Conservation (phyloP, 2,888 invertebrate genomes). For the Drosophila greeni region DNA sequence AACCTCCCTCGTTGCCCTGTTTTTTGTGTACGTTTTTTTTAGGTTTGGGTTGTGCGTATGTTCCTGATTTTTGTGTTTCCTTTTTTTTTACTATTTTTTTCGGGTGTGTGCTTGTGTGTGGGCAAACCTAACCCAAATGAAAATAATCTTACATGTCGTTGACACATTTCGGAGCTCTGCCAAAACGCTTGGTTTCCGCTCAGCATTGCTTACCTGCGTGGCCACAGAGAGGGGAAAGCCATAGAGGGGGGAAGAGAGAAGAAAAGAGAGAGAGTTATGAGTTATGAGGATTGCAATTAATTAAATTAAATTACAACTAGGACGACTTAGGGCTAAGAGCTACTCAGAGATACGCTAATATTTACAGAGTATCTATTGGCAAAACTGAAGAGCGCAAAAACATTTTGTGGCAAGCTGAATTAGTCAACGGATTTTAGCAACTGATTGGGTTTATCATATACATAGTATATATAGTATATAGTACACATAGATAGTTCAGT, state of each 20-base stretch:
- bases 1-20: conserved; percentile 17
- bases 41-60: conserved; percentile 3
- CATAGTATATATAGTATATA: not conserved
- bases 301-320: conserved; percentile 14
- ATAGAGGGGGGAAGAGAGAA: conserved; percentile 45
- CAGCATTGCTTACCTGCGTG: conserved; percentile 71
- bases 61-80: conserved; percentile 23
- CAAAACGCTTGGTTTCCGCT: conserved; percentile 60
- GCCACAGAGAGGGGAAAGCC: conserved; percentile 29
- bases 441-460: conserved; percentile 25
- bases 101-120: conserved; percentile 13
- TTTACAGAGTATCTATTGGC: conserved; percentile 41
- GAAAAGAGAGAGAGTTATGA: conserved; percentile 48
- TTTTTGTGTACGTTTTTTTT: conserved; percentile 12
- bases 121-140: conserved; percentile 44
- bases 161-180: conserved; percentile 67
- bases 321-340: conserved; percentile 2
- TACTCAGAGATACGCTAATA: conserved; percentile 19
- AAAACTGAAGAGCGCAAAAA: conserved; percentile 65
- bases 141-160: conserved; percentile 77
- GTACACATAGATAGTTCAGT: not conserved
- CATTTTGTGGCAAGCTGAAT: conserved; percentile 71
- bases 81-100: not conserved
- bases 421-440: conserved; percentile 69
- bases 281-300: conserved; percentile 44